A percentile compares a stretch with the other conserved stretches of the same genome.
phyloP scores from a whole-genome alignment of 2,113 vertebrate species.

The Pelusios castaneus region DNA sequence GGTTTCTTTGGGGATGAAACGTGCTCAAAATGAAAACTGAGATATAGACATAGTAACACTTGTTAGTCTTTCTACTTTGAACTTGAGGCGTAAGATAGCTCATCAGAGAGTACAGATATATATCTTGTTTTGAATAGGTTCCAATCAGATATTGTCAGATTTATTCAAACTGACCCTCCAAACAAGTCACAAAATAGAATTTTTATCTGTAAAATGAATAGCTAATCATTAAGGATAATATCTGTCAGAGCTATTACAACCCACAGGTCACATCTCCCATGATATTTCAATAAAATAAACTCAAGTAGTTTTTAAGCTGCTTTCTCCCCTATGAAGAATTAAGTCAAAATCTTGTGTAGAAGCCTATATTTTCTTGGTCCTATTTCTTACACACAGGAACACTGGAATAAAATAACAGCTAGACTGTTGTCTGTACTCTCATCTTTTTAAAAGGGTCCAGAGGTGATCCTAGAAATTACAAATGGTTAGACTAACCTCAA shows the following conservation, averaged over 20 bases:
- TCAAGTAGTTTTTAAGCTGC: neutral
- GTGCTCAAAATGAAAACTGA: neutral
- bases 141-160: neutral
- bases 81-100: neutral
- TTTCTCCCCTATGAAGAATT: neutral
- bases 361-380: accelerated
- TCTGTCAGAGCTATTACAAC: neutral
- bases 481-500: too few relatives aligned
- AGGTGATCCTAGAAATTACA: too few relatives aligned
- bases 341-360: neutral
- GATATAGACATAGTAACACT: neutral
- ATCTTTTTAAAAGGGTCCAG: too few relatives aligned
- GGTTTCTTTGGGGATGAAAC: neutral
- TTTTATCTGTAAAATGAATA: neutral
- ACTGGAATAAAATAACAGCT: neutral
- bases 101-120: neutral
- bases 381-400: neutral
- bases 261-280: neutral
- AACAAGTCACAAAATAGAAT: neutral
- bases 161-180: neutral
- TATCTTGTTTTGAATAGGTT: neutral
- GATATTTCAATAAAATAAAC: neutral
- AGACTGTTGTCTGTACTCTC: neutral
- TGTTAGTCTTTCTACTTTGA: neutral
- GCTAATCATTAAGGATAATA: neutral